Evolutionary conservation across 1,140 invertebrate species (phyloP).

Genomic region (Drosophila bocqueti): DNA sequence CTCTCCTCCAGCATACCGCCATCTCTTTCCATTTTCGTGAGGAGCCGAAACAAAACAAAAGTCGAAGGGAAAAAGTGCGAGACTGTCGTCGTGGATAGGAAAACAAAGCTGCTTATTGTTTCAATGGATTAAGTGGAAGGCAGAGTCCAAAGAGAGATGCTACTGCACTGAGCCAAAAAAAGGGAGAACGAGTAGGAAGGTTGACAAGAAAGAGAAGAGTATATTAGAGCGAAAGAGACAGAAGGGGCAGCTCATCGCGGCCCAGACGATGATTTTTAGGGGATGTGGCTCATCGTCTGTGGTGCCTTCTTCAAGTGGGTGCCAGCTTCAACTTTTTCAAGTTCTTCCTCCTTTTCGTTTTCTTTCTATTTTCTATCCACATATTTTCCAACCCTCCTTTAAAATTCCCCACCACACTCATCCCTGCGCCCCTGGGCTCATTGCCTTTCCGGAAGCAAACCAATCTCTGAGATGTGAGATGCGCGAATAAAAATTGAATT

Average conservation of each 20-base stretch:
- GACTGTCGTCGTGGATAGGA: constrained; percentile 45
- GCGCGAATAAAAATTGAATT: constrained; percentile 55
- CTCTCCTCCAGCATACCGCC: background rate
- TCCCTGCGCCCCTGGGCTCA: background rate
- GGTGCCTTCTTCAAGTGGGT: constrained; percentile 55
- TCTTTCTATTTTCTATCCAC: background rate
- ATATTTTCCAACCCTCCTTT: background rate
- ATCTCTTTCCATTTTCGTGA: constrained; percentile 25
- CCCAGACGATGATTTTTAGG: constrained; percentile 32
- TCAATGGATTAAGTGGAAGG: constrained; percentile 61
- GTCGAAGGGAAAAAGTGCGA: constrained; percentile 44
- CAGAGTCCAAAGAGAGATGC: constrained; percentile 27
- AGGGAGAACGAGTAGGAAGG: background rate
- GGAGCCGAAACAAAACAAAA: constrained; percentile 39
- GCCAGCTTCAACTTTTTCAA: constrained; percentile 54
- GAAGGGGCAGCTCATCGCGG: constrained; percentile 18
- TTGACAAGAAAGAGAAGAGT: background rate
- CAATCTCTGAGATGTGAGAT: constrained; percentile 29
- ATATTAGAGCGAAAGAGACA: background rate
- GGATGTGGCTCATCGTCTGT: constrained; percentile 36
- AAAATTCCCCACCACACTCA: background rate
- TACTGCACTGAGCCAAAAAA: constrained; percentile 26
- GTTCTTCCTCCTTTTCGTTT: constrained; percentile 5
- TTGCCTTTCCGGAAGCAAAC: constrained; percentile 33
- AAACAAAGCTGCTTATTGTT: constrained; percentile 68